Evolutionary conservation across 2,888 invertebrate genomes (phyloP).

Genomic region (Rhorus exstirpatorius): DNA sequence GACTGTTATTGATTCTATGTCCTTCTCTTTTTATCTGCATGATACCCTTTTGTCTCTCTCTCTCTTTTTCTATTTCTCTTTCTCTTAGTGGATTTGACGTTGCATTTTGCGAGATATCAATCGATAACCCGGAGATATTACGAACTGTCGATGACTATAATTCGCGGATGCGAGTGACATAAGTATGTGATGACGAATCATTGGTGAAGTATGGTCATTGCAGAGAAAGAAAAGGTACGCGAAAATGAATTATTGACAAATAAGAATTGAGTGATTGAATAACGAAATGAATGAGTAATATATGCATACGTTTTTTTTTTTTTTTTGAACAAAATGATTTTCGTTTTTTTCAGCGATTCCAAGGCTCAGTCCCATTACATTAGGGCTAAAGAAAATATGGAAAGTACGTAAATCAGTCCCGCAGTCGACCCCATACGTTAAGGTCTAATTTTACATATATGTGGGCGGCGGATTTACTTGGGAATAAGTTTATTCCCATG

Average conservation of each 20-base stretch:
- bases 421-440: too few species aligned
- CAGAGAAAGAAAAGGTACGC: conserved; percentile 13
- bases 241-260: background rate
- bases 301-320: too few species aligned
- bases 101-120: conserved; percentile 33
- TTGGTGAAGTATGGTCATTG: background rate
- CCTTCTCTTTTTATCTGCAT: conserved; percentile 1
- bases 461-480: too few species aligned
- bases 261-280: background rate
- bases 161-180: conserved; percentile 44
- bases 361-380: too few species aligned
- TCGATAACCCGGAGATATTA: conserved; percentile 17
- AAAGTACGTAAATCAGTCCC: too few species aligned
- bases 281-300: background rate
- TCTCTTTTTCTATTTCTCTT: conserved; percentile 1
- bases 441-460: too few species aligned
- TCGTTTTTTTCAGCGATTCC: too few species aligned
- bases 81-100: conserved; percentile 9
- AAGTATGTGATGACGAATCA: conserved; percentile 48
- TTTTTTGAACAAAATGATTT: background rate
- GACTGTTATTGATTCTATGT: conserved; percentile 43
- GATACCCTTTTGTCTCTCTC: conserved; percentile 15
- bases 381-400: too few species aligned
- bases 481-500: too few species aligned
- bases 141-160: conserved; percentile 40